phyloP scores from a whole-genome alignment of 1,140 invertebrate species.

The Zophobas morio region DNA sequence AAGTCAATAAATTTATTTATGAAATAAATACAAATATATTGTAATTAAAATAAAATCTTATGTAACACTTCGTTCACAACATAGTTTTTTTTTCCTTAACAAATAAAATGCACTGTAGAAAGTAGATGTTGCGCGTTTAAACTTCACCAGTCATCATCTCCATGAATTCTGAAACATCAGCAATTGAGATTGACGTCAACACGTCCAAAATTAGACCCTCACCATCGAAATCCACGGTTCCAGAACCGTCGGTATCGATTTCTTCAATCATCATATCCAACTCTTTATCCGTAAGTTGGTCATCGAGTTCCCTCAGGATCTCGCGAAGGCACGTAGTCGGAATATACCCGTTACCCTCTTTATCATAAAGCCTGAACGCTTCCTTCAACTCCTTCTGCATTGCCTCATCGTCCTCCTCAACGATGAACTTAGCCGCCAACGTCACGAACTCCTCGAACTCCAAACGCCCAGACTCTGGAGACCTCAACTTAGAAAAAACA shows the following conservation, averaged over 20 bases:
- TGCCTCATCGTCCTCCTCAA: constrained; percentile 94
- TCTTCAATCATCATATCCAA: constrained; percentile 97
- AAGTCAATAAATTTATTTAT: constrained; percentile 49
- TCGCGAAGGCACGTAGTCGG: constrained; percentile 92
- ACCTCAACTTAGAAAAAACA: neutral
- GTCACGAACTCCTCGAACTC: constrained; percentile 97
- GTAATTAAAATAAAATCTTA: constrained; percentile 55
- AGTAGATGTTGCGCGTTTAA: constrained; percentile 41
- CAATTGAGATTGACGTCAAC: constrained; percentile 2
- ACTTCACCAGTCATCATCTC: constrained; percentile 95
- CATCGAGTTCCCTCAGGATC: constrained; percentile 92
- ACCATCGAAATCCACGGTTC: constrained; percentile 87
- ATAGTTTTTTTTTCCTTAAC: constrained; percentile 37
- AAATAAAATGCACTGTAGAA: constrained; percentile 42
- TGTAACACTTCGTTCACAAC: constrained; percentile 49
- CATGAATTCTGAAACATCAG: constrained; percentile 88
- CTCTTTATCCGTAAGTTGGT: constrained; percentile 92
- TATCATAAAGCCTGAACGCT: constrained; percentile 87
- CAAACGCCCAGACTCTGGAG: constrained; percentile 89
- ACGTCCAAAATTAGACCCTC: constrained; percentile 55
- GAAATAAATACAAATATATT: constrained; percentile 45
- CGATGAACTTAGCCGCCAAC: constrained; percentile 93
- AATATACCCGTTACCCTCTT: constrained; percentile 91
- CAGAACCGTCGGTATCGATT: constrained; percentile 95
- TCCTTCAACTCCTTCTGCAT: constrained; percentile 93